These are phyloP conservation scores for Grammomys surdaster DNA, from an alignment of 2,113 vertebrate species.

Conservation along the genomic window DNA sequence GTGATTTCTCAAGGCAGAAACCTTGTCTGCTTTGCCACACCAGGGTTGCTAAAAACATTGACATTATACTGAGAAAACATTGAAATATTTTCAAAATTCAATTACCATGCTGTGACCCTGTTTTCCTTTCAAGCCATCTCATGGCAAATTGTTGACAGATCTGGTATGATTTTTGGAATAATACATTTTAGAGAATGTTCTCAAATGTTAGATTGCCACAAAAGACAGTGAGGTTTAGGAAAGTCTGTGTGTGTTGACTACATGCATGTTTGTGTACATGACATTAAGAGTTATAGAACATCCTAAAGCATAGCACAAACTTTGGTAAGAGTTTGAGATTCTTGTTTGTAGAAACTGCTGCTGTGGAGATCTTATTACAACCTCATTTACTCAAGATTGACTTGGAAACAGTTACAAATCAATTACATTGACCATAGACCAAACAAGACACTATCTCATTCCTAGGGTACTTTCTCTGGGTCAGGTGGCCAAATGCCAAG, in stretches of 20 bases:
- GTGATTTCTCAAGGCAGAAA: neutral
- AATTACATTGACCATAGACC: neutral
- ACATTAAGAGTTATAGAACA: neutral
- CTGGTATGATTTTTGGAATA: neutral
- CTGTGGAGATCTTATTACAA: neutral
- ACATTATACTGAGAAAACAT: constrained; percentile 10
- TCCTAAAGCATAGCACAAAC: neutral
- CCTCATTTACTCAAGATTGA: neutral
- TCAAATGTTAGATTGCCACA: neutral
- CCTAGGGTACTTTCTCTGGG: neutral
- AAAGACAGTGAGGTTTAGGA: neutral
- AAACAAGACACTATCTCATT: neutral
- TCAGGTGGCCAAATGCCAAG: neutral
- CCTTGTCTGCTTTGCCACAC: neutral
- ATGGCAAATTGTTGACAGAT: neutral
- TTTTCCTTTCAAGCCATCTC: neutral
- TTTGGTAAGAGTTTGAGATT: neutral
- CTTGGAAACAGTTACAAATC: constrained; percentile 33
- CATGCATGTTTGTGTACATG: neutral
- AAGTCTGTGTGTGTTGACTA: neutral
- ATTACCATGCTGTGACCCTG: neutral
- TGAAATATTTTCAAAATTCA: neutral
- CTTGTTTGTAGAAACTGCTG: neutral
- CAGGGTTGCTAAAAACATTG: constrained; percentile 11
- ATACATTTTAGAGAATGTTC: neutral